phyloP scores from a whole-genome alignment of 2,888 invertebrate species.

The Neria commutata region DNA sequence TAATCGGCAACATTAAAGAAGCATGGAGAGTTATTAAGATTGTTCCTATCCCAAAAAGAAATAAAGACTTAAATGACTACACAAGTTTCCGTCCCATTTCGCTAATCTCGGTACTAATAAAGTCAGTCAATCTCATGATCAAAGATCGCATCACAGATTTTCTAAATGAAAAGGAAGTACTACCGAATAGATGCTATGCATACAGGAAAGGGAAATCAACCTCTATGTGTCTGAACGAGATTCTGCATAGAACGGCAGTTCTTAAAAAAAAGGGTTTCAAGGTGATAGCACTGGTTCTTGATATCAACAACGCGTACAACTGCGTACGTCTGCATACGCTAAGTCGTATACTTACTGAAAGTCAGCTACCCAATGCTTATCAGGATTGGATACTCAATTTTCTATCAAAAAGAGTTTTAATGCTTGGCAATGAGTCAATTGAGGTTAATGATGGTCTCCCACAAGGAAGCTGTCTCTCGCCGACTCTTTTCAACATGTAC shows the following conservation, averaged over 20 bases:
- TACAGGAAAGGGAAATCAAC: conserved; percentile 6
- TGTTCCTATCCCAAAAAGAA: conserved; percentile 1
- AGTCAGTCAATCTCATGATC: conserved; percentile 14
- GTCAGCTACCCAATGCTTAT: not conserved
- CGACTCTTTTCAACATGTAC: not conserved
- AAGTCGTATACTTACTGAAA: not conserved
- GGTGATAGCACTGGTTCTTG: not conserved
- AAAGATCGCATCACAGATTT: not conserved
- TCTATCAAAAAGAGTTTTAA: not conserved
- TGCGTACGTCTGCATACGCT: not conserved
- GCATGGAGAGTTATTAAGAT: not conserved
- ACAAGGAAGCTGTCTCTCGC: not conserved
- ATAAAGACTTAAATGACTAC: not conserved
- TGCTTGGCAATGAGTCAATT: not conserved
- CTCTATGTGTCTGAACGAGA: conserved; percentile 12
- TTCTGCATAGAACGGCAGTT: not conserved
- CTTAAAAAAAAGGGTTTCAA: conserved; percentile 3
- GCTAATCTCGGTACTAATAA: conserved; percentile 8
- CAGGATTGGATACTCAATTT: not conserved
- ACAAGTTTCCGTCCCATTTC: conserved; percentile 14
- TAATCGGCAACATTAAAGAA: not conserved
- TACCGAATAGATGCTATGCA: conserved; percentile 6
- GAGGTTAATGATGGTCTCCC: not conserved
- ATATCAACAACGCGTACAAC: conserved; percentile 7
- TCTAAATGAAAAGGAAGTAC: not conserved